Evolutionary conservation across 2,797 vertebrate species (phyloP), one percentile per base, ranked within the genome.

Genomic region (Gadopsis marmoratus): DNA sequence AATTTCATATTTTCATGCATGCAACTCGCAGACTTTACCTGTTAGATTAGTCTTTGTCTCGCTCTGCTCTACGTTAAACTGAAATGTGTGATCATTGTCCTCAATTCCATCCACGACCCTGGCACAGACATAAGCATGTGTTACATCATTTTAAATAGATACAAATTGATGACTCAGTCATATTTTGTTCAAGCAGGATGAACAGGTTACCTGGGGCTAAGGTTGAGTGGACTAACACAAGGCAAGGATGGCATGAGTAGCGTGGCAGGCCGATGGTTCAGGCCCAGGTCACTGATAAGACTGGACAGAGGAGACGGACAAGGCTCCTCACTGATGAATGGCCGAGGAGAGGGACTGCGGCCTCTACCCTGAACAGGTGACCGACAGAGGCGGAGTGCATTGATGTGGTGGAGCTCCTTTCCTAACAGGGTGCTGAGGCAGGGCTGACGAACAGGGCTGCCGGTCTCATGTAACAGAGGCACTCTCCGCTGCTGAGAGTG

Each of bases 91-190:
- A n/a, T 94, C 90, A 0, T 96, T 95, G 87, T 98, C 97, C 82
- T 99, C 98, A 50, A 97, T 98, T 74, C 98, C 98, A 43, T 99
- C 98, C 79, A 98, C 97, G 14, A 99, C 94, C 90, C 98, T 99
- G 71, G 16, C 35, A 75, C 71, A 69, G 43, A 78, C 37, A 86
- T n/a, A 82, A 66, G 85, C 71, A 3, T 7, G 4, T 11, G 55
- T 72, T 23, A 74, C 3, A n/a, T 58, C 0, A 45, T 61, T 69
- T 39, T 31, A 17, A 76, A 69, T 26, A 11, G 5, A 56, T 45
- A 16, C 47, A 83, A 65, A 66, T 11, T 39, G 8, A 67, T 61
- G 43, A 19, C 0, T 23, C 1, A 45, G 21, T 58, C 7, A 53
- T 68, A 16, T 66, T 60, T 66, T 29, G 6, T 26, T 53, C 26